Conservation (phyloP, 2,113 vertebrate species). For the pig (Sus scrofa) region T2T-Sscrofa CM000824.6:155360001-155360500, state of each 20-base stretch:
- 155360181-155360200: not conserved
- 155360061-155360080: not conserved
- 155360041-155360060: not conserved
- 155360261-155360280: not conserved
- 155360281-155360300: constrained; percentile 6
- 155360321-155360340: constrained; percentile 58
- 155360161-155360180: too few relatives aligned
- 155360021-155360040: not conserved
- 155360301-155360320: constrained; percentile 59
- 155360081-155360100: not conserved
- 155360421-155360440: not conserved
- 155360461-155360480: not conserved
- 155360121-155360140: too few relatives aligned
- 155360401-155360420: not conserved
- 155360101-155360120: not conserved
- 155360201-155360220: not conserved
- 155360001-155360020: not conserved
- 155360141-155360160: not conserved
- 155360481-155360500: not conserved
- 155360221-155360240: not conserved
- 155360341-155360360: constrained; percentile 62
- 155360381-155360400: constrained; percentile 10
- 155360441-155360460: not conserved
- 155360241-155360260: not conserved
- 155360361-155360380: constrained; percentile 65